Conservation (phyloP, 2,113 vertebrate species). For the Cheilinus undulatus region DNA sequence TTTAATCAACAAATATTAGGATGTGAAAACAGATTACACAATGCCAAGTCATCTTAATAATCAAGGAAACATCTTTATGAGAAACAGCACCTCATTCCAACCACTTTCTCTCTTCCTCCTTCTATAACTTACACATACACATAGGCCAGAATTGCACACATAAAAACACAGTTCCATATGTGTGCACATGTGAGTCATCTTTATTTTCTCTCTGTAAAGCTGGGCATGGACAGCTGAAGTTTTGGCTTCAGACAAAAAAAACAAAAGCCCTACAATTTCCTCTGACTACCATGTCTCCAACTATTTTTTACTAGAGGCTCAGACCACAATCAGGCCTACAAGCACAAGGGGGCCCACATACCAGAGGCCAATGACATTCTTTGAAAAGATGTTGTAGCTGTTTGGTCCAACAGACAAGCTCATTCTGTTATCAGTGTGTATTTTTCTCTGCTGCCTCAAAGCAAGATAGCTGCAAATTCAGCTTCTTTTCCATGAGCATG, state of each 20-base stretch:
- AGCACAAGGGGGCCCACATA: background rate
- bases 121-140: background rate
- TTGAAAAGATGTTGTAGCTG: background rate
- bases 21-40: conserved; percentile 13
- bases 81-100: background rate
- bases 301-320: background rate
- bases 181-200: background rate
- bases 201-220: too few relatives aligned
- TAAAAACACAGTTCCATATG: background rate
- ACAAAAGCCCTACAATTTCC: background rate
- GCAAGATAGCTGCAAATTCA: background rate
- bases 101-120: background rate
- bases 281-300: background rate
- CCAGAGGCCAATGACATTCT: background rate
- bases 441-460: background rate
- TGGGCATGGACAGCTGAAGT: background rate
- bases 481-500: background rate
- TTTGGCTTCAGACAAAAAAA: background rate
- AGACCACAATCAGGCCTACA: background rate
- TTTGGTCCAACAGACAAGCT: background rate
- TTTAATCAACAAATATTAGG: conserved; percentile 3
- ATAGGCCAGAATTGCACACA: too few relatives aligned
- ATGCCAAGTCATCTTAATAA: background rate
- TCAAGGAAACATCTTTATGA: background rate
- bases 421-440: background rate